Evolutionary conservation across 2,113 vertebrate species (phyloP).

Genomic region (Tyto alba): DNA sequence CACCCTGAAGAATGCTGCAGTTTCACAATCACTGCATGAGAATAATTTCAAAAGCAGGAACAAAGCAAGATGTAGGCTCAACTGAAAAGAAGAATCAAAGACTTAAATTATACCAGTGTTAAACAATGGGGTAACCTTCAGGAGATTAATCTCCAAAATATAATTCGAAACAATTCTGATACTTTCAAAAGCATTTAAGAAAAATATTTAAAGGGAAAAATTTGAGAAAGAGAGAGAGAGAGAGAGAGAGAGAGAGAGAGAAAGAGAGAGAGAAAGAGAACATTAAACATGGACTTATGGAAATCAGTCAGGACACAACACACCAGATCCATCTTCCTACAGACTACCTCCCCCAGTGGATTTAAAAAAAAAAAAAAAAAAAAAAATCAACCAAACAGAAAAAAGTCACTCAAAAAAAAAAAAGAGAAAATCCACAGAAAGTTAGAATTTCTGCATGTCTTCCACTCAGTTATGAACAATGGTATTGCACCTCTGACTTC

Average conservation of each 20-base stretch:
- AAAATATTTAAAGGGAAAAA: neutral
- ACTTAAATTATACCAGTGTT: neutral
- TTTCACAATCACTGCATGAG: neutral
- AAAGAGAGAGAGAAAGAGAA: neutral
- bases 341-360: neutral
- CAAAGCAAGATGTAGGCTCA: neutral
- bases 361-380: neutral
- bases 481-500: neutral
- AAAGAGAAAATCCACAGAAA: neutral
- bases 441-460: neutral
- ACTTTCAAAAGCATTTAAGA: neutral
- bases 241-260: neutral
- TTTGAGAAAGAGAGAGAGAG: neutral
- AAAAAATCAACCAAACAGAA: no score
- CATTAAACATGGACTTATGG: neutral
- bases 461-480: neutral
- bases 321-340: neutral
- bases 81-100: neutral
- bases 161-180: neutral
- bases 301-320: neutral
- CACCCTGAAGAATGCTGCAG: neutral
- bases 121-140: neutral
- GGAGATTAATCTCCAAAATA: slow-evolving; percentile 16
- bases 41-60: slow-evolving; percentile 27
- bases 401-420: neutral